phyloP scores from a whole-genome alignment of 2,888 invertebrate species.

The Rotaria sp. region DNA sequence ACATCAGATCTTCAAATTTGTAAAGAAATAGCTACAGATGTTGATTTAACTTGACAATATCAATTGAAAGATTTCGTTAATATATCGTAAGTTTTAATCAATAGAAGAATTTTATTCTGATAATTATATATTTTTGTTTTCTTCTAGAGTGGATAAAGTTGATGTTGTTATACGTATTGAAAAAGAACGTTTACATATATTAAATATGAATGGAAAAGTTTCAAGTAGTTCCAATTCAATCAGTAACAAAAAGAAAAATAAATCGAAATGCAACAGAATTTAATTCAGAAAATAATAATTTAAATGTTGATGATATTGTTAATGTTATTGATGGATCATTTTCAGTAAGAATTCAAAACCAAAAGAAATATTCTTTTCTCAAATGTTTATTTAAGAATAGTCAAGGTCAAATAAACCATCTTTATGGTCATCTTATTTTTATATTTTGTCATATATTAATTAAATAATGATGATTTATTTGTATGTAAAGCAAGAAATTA shows the following conservation, averaged over 20 bases:
- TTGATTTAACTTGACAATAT: conserved; percentile 92
- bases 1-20: conserved; percentile 72
- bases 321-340: conserved; percentile 95
- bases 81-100: conserved; percentile 56
- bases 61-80: conserved; percentile 97
- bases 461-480: conserved; percentile 91
- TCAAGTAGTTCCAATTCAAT: conserved; percentile 67
- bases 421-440: conserved; percentile 90
- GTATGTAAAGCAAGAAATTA: conserved; percentile 91
- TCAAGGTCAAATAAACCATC: conserved; percentile 89
- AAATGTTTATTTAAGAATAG: conserved; percentile 33
- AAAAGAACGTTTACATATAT: conserved; percentile 88
- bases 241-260: conserved; percentile 81
- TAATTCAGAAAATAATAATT: conserved; percentile 86
- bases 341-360: conserved; percentile 61
- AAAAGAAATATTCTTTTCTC: too few species aligned
- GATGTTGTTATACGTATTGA: conserved; percentile 94
- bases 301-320: conserved; percentile 86
- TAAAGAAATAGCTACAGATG: conserved; percentile 95
- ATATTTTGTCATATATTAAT: conserved; percentile 85
- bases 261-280: conserved; percentile 81
- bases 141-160: conserved; percentile 74
- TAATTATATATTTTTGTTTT: conserved; percentile 43
- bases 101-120: conserved; percentile 54
- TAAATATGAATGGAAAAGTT: conserved; percentile 92